Base-by-base conservation (phyloP, 2,797 vertebrate genomes). In the Ceyx erithaca region DNA sequence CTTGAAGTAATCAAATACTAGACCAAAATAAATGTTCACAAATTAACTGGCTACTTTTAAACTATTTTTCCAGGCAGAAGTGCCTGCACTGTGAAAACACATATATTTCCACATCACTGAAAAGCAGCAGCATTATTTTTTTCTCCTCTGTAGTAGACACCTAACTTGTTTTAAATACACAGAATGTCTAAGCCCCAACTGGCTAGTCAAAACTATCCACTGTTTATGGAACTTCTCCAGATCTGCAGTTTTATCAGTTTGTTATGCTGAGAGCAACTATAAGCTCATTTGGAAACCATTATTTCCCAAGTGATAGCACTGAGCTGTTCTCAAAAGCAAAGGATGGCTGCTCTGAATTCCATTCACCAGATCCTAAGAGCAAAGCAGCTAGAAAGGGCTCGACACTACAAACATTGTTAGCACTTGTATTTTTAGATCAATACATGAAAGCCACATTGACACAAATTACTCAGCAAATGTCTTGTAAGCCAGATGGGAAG, bases 401-500 rank as follows among this genome's bases (percentile, higher is more conserved):
- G 72, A 96, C 81, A 90, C 93, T 48, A 93, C 80, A 89, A 94
- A 85, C 1, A 40, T 37, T 90, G 93, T 87, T 95, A 94, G 91
- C 93, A 81, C 78, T 94, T 94, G 70, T 92, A 94, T 94, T 93
- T 89, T 95, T 94, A 93, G 90, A 91, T 93, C 84, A 90, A 94
- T 80, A 93, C 68, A 86, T 59, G 95, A 95, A 97, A 96, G 95
- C 72, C 94, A 92, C 83, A 77, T 54, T 85, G 92, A 96, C 95
- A 97, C 85, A 91, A 97, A 97, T 96, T 95, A 96, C 76, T 91
- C 95, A 91, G 80, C 49, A 77, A 91, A 92, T 28, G 91, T 80
- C 93, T 95, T 70, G 59, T 73, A 88, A 86, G 80, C 84, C 96
- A 97, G 95, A 95, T 93, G 94, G 94, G 83, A 95, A 96, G 91